A percentile compares a stretch with the other conserved stretches of the same genome.
Evolutionary conservation across 2,113 vertebrate species (phyloP).

Genomic region (Nycticorax nycticorax): DNA sequence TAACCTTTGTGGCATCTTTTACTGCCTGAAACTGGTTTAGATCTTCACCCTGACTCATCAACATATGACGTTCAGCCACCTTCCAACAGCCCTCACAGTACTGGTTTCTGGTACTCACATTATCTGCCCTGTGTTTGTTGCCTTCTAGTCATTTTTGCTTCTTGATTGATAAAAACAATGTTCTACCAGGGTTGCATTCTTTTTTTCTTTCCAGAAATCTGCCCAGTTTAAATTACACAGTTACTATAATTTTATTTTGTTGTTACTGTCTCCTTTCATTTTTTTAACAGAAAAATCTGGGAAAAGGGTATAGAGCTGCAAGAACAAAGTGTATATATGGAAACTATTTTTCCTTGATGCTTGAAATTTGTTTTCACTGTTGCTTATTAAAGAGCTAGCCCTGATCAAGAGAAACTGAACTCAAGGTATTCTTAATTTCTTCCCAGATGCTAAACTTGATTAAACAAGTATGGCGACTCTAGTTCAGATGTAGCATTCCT

Average conservation of each 20-base stretch:
- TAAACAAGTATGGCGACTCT: rapidly evolving
- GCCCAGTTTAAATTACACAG: not conserved
- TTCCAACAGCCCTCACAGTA: not conserved
- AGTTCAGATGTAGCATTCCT: not conserved
- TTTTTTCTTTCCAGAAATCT: not conserved
- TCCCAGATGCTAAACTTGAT: not conserved
- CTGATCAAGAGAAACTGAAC: not conserved
- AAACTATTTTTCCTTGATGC: not conserved
- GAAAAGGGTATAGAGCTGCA: not conserved
- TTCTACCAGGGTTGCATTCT: not conserved
- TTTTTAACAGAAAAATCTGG: not conserved
- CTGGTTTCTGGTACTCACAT: not conserved
- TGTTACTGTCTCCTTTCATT: not conserved
- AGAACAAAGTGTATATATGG: not conserved
- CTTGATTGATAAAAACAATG: not conserved
- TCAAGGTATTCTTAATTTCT: not conserved
- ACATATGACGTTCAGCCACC: not conserved
- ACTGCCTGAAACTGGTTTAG: not conserved
- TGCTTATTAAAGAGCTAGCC: not conserved
- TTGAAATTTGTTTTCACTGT: not conserved
- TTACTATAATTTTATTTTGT: not conserved
- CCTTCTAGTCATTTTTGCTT: not conserved
- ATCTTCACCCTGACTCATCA: not conserved
- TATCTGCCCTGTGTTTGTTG: not conserved
- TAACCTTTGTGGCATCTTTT: not conserved